Evolutionary conservation across 1,140 invertebrate genomes (phyloP), one percentile per base, ranked within the genome.

Genomic region (Scaptomyza hsui): DNA sequence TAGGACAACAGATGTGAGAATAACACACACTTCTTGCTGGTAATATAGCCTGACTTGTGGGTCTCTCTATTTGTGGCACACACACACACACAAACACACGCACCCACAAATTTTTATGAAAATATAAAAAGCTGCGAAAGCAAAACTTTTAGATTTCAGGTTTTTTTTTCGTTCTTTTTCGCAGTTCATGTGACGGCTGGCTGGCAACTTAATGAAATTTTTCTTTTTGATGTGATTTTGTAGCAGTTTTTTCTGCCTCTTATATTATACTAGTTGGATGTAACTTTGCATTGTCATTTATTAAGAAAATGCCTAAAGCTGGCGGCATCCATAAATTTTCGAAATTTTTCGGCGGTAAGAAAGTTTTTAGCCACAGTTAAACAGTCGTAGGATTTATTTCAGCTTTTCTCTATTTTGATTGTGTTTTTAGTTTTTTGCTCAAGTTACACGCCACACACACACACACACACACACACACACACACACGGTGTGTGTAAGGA

Each of bases 131-230:
- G 45, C 62, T 83, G 26, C 7, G 42, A 26, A 44, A 18, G 18
- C 39, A 48, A 83, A 83, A 85, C 72, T 81, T 85, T 77, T 62
- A 55, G 18, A 55, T 85, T 80, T 55, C 37, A 59, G 29, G 53
- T 72, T 55, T 4, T 29, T 29, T 29, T 7, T 29, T 29, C n/a
- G n/a, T 29, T 29, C 26, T 29, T 29, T 29, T 6, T 39, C 32
- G 45, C 37, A 62, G 41, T 65, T 52, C 37, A 48, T 24, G 63
- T 65, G 49, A 69, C 62, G 75, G 55, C 71, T 86, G 69, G 69
- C 59, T 74, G 73, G 44, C 62, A 59, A 72, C 73, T 78, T 85
- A 85, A 85, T 86, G 77, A 80, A 85, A 85, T 86, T 77, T 77
- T 63, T 29, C 69, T 53, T 57, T 64, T 70, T 57, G 41, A 56